A percentile compares a stretch with the other conserved stretches of the same genome.
Evolutionary conservation across 2,797 vertebrate genomes (phyloP).

Genomic region (Lemur catta): DNA sequence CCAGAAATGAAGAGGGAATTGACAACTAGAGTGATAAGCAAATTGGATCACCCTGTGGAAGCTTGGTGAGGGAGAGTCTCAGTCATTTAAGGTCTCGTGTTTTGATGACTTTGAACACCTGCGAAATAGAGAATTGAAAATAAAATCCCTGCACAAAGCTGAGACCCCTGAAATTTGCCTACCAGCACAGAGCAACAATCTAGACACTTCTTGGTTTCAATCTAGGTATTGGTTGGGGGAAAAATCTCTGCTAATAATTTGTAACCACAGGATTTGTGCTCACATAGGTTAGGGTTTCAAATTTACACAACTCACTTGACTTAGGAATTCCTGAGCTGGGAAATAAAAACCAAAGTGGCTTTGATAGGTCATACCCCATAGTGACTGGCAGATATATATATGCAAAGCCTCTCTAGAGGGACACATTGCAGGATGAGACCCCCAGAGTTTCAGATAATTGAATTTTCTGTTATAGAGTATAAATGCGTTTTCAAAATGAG

Average conservation of each 20-base stretch:
- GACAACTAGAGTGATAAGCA: background rate
- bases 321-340: background rate
- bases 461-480: background rate
- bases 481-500: background rate
- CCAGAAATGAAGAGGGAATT: background rate
- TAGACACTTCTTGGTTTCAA: background rate
- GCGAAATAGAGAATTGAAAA: background rate
- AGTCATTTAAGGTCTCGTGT: background rate
- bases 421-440: background rate
- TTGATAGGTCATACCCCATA: background rate
- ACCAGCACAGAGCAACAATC: background rate
- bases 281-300: background rate
- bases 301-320: background rate
- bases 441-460: background rate
- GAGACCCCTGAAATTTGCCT: background rate
- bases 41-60: background rate
- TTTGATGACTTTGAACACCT: background rate
- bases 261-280: background rate
- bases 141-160: background rate
- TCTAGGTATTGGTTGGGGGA: background rate
- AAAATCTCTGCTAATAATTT: background rate
- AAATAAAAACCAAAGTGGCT: background rate
- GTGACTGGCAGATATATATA: background rate
- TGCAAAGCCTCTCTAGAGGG: background rate
- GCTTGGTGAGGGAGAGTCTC: background rate